Evolutionary conservation across 2,797 vertebrate species (phyloP).

Genomic region (Synanceia verrucosa): DNA sequence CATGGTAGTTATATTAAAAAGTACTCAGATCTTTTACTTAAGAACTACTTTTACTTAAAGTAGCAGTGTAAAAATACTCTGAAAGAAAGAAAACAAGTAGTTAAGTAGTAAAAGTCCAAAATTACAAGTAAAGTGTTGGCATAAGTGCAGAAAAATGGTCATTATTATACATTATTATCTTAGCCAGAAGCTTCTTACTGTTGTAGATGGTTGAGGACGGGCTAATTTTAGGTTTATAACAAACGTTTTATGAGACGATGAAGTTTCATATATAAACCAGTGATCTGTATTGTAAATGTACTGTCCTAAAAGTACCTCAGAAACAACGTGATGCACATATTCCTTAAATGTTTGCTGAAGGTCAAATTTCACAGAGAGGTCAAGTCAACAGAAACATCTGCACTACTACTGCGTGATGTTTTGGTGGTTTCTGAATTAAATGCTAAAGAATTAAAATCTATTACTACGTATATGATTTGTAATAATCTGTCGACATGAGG

Average conservation of each 20-base stretch:
- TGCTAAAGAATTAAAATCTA: neutral
- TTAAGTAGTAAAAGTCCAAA: neutral
- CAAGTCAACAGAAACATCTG: neutral
- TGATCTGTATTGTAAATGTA: too few relatives aligned
- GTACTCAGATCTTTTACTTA: too few relatives aligned
- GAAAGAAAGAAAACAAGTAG: too few relatives aligned
- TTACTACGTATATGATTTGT: neutral
- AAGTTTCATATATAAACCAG: neutral
- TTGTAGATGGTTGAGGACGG: neutral
- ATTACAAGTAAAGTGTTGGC: neutral
- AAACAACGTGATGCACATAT: neutral
- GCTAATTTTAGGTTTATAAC: neutral
- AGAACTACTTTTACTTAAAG: too few relatives aligned
- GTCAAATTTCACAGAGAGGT: constrained; percentile 3
- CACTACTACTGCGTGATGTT: neutral
- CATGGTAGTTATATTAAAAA: too few relatives aligned
- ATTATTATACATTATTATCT: too few relatives aligned
- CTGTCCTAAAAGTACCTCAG: too few relatives aligned
- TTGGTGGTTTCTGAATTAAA: neutral
- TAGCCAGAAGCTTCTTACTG: neutral
- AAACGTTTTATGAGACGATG: neutral
- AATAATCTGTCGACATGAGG: neutral
- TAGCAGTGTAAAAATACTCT: too few relatives aligned
- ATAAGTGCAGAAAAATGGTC: too few relatives aligned
- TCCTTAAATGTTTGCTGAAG: constrained; percentile 14